Base-by-base conservation (phyloP, 2,113 vertebrate genomes). In the Stigmatopora argus region DNA sequence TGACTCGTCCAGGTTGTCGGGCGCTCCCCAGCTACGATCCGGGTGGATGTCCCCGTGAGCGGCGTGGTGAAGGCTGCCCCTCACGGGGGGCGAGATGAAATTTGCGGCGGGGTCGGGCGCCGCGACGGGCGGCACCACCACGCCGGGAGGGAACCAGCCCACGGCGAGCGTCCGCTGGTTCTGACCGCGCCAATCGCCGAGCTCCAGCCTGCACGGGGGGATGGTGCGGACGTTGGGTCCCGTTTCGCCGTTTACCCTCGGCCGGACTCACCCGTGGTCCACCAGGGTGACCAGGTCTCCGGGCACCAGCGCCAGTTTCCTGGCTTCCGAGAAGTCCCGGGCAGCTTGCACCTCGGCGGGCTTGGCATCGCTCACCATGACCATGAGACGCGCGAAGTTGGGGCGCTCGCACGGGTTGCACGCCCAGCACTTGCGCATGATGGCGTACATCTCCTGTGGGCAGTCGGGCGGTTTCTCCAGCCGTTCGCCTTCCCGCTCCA, bases 351-450 rank as follows among this genome's bases (percentile, higher is more conserved):
- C 88, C 63, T 95, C 93, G 72, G 80, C 74, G 3, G 93, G 93
- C 74, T 89, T 90, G 5, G 89, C 91, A 91, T 94, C 94, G 49
- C 90, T 80, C n/a, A 94, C 85, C 65, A 93, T 69, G 0, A 41
- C 60, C 17, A 73, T 81, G 44, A 96, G 88, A 45, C 81, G 65
- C 49, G 81, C 60, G 63, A 96, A 96, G 58, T 34, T 89, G 19
- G 94, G 94, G 26, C 94, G 81, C 12, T 95, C 92, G 0, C 75
- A 44, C 0, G 93, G 88, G 57, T 46, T 84, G 49, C 79, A 83
- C 41, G 92, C 90, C 94, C 94, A 96, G 78, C 94, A 96, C 63
- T 84, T 91, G 67, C 89, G 78, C 74, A 92, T 93, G 4, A 95
- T 61, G 7, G 7, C 0, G n/a, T 94, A 94, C 41, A 95, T 55